phyloP scores from a whole-genome alignment of 2,888 invertebrate genomes.

The Dryadula phaetusa region DNA sequence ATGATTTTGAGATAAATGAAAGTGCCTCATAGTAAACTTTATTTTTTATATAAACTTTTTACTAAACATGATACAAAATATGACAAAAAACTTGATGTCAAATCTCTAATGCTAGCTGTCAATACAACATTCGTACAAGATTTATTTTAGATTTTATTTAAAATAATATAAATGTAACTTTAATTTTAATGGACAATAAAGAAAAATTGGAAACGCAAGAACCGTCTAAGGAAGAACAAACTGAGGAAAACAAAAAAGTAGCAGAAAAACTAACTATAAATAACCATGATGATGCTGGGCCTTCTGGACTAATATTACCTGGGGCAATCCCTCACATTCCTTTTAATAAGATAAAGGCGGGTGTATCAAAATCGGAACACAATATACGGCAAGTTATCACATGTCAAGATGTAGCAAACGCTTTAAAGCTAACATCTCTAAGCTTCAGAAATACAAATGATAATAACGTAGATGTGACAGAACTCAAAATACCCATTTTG shows the following conservation, averaged over 20 bases:
- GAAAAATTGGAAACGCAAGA: conserved; percentile 55
- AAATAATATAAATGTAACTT: conserved; percentile 62
- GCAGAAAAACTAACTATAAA: conserved; percentile 42
- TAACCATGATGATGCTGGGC: conserved; percentile 66
- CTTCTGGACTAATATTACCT: conserved; percentile 65
- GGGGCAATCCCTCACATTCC: conserved; percentile 59
- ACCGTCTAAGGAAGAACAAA: conserved; percentile 48
- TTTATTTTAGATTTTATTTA: conserved; percentile 52
- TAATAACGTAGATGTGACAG: conserved; percentile 49
- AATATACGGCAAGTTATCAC: conserved; percentile 70
- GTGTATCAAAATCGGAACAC: conserved; percentile 77
- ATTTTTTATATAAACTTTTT: conserved; percentile 12
- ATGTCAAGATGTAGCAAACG: conserved; percentile 67
- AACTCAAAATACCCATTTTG: conserved; percentile 62
- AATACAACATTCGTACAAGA: conserved; percentile 47
- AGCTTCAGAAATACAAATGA: conserved; percentile 55
- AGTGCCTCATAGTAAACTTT: not conserved
- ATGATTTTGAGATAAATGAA: not conserved
- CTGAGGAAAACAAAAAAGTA: conserved; percentile 50
- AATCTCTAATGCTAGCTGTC: conserved; percentile 46
- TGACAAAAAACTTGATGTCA: conserved; percentile 19
- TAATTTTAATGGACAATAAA: conserved; percentile 70
- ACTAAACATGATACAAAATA: not conserved
- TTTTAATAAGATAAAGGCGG: conserved; percentile 56
- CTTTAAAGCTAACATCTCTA: conserved; percentile 64